Conservation (phyloP, 2,888 invertebrate genomes). For the Nemotelus nigrinus region DNA sequence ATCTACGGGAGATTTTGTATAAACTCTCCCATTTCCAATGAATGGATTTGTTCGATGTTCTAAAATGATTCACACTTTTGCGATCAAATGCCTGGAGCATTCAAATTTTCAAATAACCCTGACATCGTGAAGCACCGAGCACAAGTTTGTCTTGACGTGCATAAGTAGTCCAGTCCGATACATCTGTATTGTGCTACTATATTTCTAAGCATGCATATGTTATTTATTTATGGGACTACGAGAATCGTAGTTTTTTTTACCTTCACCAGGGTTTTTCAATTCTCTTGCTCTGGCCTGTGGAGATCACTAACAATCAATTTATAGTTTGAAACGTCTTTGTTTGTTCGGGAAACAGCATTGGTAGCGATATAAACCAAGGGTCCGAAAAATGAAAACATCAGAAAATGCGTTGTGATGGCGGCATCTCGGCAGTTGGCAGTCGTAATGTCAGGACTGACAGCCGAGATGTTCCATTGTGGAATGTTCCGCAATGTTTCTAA, state of each 20-base stretch:
- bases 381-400: slow-evolving; percentile 46
- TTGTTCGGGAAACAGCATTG: slow-evolving; percentile 87
- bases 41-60: slow-evolving; percentile 86
- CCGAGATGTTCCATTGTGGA: no score
- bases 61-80: slow-evolving; percentile 59
- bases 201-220: background rate
- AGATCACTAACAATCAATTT: slow-evolving; percentile 86
- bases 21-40: slow-evolving; percentile 75
- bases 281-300: slow-evolving; percentile 73
- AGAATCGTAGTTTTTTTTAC: slow-evolving; percentile 58
- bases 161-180: slow-evolving; percentile 88
- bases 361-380: slow-evolving; percentile 87
- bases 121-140: slow-evolving; percentile 90
- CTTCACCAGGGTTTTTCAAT: slow-evolving; percentile 85
- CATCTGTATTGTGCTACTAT: slow-evolving; percentile 82
- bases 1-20: slow-evolving; percentile 78
- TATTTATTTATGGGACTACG: no score
- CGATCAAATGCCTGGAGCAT: slow-evolving; percentile 15
- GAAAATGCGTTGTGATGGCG: background rate
- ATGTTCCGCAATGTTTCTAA: no score
- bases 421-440: no score
- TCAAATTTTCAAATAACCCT: slow-evolving; percentile 71
- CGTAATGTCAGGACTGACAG: no score
- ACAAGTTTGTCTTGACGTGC: slow-evolving; percentile 88
- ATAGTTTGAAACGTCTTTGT: slow-evolving; percentile 93